Conservation (phyloP, 2,113 vertebrate genomes). For the Fulica atra region DNA sequence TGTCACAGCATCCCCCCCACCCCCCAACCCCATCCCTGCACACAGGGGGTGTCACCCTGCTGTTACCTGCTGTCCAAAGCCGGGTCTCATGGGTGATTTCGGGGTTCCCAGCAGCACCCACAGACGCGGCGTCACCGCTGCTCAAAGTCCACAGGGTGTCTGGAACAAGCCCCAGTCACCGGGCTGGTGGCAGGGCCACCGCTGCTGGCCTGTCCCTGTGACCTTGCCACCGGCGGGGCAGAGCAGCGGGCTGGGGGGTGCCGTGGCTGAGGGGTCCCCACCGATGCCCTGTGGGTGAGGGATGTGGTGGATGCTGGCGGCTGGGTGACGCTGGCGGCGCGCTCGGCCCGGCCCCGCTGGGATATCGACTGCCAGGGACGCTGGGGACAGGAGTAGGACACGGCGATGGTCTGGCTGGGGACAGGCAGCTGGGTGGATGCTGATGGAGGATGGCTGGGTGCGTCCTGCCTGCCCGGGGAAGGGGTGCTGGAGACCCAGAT, state of each 20-base stretch:
- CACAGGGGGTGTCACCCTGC: not conserved
- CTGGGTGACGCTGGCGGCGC: not conserved
- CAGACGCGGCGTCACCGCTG: not conserved
- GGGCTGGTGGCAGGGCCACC: not conserved
- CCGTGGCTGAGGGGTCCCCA: not conserved
- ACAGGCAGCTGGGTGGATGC: not conserved
- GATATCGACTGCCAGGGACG: not conserved
- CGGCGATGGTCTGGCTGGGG: not conserved
- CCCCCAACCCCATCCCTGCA: too few species aligned
- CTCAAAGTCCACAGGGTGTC: constrained; percentile 9
- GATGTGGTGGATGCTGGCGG: fast-evolving
- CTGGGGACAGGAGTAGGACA: not conserved
- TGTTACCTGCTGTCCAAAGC: constrained; percentile 7
- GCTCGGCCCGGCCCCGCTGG: not conserved
- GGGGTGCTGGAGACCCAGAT: fast-evolving
- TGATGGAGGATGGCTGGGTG: not conserved
- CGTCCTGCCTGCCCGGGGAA: not conserved
- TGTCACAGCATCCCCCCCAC: not conserved
- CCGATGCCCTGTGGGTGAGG: fast-evolving
- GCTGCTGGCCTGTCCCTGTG: fast-evolving
- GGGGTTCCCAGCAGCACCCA: not conserved
- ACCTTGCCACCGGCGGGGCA: not conserved
- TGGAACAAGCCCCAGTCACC: not conserved
- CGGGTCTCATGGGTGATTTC: fast-evolving
- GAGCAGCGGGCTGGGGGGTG: not conserved